Conservation (phyloP, 2,113 vertebrate species). For the Scortum barcoo region DNA sequence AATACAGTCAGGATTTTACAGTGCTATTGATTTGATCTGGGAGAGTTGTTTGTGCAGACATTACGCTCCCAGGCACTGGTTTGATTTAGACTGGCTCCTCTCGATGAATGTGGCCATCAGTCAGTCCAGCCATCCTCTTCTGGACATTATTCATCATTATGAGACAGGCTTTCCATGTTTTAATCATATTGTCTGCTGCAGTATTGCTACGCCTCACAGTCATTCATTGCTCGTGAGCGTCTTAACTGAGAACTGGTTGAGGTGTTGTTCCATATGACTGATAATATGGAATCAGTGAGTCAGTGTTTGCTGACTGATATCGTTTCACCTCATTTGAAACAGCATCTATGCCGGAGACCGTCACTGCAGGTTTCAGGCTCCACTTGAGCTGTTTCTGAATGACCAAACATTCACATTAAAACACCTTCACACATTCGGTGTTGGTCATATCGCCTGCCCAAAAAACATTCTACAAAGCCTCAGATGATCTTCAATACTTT, state of each 20-base stretch:
- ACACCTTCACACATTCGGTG: not conserved
- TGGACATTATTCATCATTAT: conserved; percentile 46
- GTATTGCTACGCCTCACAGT: not conserved
- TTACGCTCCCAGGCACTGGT: conserved; percentile 30
- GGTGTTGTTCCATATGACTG: not conserved
- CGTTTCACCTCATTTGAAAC: conserved; percentile 21
- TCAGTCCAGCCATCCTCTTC: conserved; percentile 35
- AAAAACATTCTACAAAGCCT: not conserved
- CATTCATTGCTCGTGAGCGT: not conserved
- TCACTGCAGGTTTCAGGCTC: not conserved
- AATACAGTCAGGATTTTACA: conserved; percentile 54
- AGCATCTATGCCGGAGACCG: not conserved
- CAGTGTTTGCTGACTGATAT: conserved; percentile 24
- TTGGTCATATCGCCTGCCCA: too few relatives aligned
- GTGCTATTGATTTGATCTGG: conserved; percentile 54
- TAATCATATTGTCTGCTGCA: conserved; percentile 45
- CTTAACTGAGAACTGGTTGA: not conserved
- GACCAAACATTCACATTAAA: not conserved
- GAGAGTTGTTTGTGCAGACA: conserved; percentile 59
- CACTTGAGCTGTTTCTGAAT: not conserved
- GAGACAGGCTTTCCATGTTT: conserved; percentile 39
- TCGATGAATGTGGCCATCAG: conserved; percentile 18
- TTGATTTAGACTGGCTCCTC: conserved; percentile 53
- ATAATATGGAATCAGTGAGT: conserved; percentile 16
- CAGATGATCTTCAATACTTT: not conserved